These are phyloP conservation scores for Thaleichthys pacificus DNA, from an alignment of 2,797 vertebrate genomes.

Conservation along the genomic window DNA sequence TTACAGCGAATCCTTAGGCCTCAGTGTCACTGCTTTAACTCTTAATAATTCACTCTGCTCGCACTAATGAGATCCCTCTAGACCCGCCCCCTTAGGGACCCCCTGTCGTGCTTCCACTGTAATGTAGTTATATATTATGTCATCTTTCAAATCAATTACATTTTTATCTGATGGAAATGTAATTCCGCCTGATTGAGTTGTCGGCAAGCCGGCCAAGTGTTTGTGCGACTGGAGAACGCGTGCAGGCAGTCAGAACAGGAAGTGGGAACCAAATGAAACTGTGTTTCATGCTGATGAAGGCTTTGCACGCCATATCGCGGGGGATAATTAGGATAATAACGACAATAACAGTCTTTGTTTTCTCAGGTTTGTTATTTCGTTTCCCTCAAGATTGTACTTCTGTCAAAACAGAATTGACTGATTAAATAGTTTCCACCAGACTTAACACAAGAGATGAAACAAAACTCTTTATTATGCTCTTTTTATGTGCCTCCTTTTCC, in stretches of 20 bases:
- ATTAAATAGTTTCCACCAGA: constrained; percentile 63
- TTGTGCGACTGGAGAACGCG: constrained; percentile 57
- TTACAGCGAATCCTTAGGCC: constrained; percentile 64
- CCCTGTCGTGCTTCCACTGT: constrained; percentile 68
- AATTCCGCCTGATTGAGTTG: constrained; percentile 81
- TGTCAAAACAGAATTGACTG: constrained; percentile 54
- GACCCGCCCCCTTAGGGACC: constrained; percentile 68
- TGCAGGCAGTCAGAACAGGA: constrained; percentile 75
- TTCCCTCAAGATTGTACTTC: constrained; percentile 61
- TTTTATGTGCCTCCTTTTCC: constrained; percentile 28
- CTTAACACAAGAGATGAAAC: constrained; percentile 59
- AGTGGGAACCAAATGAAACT: constrained; percentile 74
- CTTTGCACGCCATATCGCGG: constrained; percentile 61
- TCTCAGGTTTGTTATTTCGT: constrained; percentile 64
- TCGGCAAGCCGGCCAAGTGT: constrained; percentile 68
- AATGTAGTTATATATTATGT: constrained; percentile 82
- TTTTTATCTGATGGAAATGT: constrained; percentile 81
- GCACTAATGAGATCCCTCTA: constrained; percentile 79
- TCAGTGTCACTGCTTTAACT: constrained; percentile 73
- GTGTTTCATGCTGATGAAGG: constrained; percentile 75
- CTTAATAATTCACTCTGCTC: constrained; percentile 77
- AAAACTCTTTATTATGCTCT: constrained; percentile 38
- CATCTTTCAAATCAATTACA: constrained; percentile 83
- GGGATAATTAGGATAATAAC: constrained; percentile 70
- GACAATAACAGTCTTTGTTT: constrained; percentile 72